Base-by-base conservation (phyloP, 2,888 invertebrate genomes). In the Cetonia aurata region DNA sequence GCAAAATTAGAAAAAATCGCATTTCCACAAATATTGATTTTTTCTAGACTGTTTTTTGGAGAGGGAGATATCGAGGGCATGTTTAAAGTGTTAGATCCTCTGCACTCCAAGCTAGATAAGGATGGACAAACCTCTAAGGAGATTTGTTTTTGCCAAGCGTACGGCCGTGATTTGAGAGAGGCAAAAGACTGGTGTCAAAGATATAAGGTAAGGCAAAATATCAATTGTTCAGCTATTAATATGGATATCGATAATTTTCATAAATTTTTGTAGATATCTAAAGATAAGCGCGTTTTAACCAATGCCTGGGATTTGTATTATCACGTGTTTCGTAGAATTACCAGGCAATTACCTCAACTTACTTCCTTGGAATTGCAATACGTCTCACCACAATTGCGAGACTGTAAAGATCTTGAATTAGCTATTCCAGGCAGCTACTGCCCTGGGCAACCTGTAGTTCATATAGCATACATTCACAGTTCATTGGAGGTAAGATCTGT, bases 281-380 rank as follows among this genome's bases (percentile, higher is more conserved):
- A 93, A 0, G 93, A 93, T 77, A 91, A 94, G 4, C 91, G 96
- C 76, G 99, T 99, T 80, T 85, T 99, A 75, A 98, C 97, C 83
- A 97, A 97, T 82, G 99, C 99, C 2, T 99, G 99, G 99, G 99
- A 99, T 83, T 88, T 98, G 44, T 99, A 99, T 86, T 99, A 99
- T 86, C 96, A 98, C 83, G 98, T 99, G 66, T 99, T 99, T 86
- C 90, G 98, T 33, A 91, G 97, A 77, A 99, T 99, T 82, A 95
- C 97, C 17, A 91, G 96, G 17, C 99, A 99, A 84, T 86, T 99
- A 75, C 96, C 98, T 2, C 95, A 95, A 82, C 85, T 96, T 48
- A 96, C 96, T 4, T 94, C 94, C 1, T 86, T 97, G 52, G 96
- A 96, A 85, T 86, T 97, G 78, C 97, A 98, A 81, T 98, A 98